Evolutionary conservation across 2,797 vertebrate genomes (phyloP), one percentile per base, ranked within the genome.

Genomic region (Lindbergichthys nudifrons): DNA sequence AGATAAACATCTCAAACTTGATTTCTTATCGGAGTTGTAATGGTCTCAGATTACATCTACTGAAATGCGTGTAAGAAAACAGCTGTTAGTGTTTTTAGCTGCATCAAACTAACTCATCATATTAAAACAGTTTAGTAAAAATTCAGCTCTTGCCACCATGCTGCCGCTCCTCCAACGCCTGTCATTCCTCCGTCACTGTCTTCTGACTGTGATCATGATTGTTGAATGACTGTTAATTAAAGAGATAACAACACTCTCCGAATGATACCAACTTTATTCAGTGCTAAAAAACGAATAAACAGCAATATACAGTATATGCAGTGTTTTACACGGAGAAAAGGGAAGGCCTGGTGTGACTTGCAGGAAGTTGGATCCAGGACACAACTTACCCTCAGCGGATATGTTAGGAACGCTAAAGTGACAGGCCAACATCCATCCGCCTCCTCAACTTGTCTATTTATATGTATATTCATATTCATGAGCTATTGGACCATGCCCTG

Each of bases 391-490:
- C 92, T 93, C 89, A 81, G 91, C 86, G 87, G 89, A 93, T 87
- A 93, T 91, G 90, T 92, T 89, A 90, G 88, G 84, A 87, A 90
- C 90, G 89, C 86, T 82, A 83, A 89, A 91, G 87, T 92, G 93
- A 94, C 92, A 93, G 86, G 89, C 86, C 87, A 90, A 90, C 90
- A 92, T 94, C 89, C 88, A 91, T 93, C 92, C 87, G 78, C 90
- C 90, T 92, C 89, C 89, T 94, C 92, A 91, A 93, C 91, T 91
- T 88, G 85, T 94, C 93, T 94, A 94, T 94, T 94, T 94, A 94
- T 94, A 94, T 88, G 87, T 91, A 89, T 90, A 93, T 94, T 94
- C 93, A 95, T 94, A 94, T 95, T 92, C 93, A 95, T 93, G 93
- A 94, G 92, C 89, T 84, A 92, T 73, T 90, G 89, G 93, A 93